Evolutionary conservation across 1,140 invertebrate genomes (phyloP).

Genomic region (Pentalonia nigronervosa): DNA sequence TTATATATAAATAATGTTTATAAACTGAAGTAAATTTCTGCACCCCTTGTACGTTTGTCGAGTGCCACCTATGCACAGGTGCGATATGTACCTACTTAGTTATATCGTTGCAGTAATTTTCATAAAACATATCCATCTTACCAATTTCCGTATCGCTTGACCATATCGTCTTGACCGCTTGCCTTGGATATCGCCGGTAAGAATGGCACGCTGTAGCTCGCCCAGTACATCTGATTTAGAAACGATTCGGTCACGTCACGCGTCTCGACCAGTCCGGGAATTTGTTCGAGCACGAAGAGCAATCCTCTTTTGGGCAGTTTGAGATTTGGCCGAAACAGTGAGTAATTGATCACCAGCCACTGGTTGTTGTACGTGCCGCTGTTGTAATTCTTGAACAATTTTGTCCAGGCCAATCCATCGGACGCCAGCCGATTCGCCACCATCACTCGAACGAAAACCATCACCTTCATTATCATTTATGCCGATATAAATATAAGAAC

Average conservation of each 20-base stretch:
- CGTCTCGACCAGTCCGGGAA: constrained; percentile 39
- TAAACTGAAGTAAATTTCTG: not conserved
- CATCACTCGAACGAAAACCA: constrained; percentile 80
- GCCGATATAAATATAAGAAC: too few relatives aligned
- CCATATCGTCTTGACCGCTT: constrained; percentile 69
- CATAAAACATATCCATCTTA: not conserved
- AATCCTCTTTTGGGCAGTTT: not conserved
- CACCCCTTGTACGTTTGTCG: not conserved
- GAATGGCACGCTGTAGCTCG: constrained; percentile 79
- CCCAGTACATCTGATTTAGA: constrained; percentile 71
- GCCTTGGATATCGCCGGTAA: constrained; percentile 72
- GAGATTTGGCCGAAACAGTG: not conserved
- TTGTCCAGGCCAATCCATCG: constrained; percentile 77
- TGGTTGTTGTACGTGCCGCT: constrained; percentile 88
- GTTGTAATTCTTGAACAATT: constrained; percentile 71
- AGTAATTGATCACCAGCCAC: constrained; percentile 68
- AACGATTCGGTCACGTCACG: constrained; percentile 56
- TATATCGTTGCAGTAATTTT: not conserved
- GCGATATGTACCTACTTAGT: too few relatives aligned
- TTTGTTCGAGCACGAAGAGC: constrained; percentile 15
- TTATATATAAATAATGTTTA: not conserved
- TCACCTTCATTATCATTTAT: constrained; percentile 66
- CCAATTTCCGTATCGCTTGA: constrained; percentile 26
- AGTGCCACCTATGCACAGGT: not conserved
- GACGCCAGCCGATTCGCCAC: constrained; percentile 83